A percentile compares a stretch with the other conserved stretches of the same genome.
Evolutionary conservation across 2,113 vertebrate genomes (phyloP).

Genomic region (Trochalopteron elliotii): DNA sequence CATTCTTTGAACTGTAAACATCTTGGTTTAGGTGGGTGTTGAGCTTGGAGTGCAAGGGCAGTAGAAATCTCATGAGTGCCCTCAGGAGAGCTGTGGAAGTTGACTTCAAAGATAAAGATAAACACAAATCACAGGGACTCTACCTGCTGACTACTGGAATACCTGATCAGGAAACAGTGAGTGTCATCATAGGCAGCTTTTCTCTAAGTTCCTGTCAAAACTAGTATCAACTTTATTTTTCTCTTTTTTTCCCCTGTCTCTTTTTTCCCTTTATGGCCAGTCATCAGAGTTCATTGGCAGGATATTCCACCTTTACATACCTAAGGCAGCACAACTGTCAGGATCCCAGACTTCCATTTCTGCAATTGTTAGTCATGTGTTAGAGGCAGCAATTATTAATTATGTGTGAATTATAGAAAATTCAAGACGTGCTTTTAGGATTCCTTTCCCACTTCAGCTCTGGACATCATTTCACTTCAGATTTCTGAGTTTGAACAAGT

Average conservation of each 20-base stretch:
- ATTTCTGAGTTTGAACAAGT: background rate
- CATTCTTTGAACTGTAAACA: background rate
- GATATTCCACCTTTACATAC: background rate
- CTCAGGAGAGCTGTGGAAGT: conserved; percentile 75
- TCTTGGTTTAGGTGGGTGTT: conserved; percentile 77
- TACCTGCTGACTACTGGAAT: conserved; percentile 83
- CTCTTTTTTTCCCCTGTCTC: background rate
- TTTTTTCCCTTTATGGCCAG: background rate
- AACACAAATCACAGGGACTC: conserved; percentile 71
- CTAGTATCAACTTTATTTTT: background rate
- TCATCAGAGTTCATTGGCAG: background rate
- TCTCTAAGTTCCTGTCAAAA: background rate
- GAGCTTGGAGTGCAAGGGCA: conserved; percentile 71
- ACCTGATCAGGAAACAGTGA: conserved; percentile 81
- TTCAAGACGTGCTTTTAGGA: background rate
- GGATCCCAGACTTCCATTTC: background rate
- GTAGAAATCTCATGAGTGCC: conserved; percentile 76
- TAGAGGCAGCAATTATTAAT: background rate
- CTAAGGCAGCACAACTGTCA: background rate
- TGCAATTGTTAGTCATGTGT: background rate
- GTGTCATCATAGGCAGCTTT: background rate
- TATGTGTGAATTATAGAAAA: background rate
- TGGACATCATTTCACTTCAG: background rate
- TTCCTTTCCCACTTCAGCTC: background rate
- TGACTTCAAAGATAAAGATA: conserved; percentile 71